Percentiles rank a stretch among this genome's conserved stretches.
Evolutionary conservation across 2,113 vertebrate genomes (phyloP).

Genomic region (Tachysurus vachellii): DNA sequence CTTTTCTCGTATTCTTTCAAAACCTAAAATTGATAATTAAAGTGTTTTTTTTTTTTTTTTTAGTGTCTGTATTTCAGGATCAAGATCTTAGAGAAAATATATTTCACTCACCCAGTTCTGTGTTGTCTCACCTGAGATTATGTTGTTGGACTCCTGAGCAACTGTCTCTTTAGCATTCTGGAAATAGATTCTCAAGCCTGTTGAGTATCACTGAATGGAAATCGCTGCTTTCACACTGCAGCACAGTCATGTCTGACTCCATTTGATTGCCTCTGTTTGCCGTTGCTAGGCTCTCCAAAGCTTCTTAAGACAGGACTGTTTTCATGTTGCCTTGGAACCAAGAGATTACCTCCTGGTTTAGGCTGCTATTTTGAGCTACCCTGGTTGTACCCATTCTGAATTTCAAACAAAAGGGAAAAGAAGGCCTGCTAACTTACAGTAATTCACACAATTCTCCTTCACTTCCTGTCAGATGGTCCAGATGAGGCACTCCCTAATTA

Average conservation of each 20-base stretch:
- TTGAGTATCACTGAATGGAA: constrained; percentile 25
- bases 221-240: constrained; percentile 12
- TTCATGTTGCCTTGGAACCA: constrained; percentile 66
- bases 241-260: constrained; percentile 28
- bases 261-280: constrained; percentile 50
- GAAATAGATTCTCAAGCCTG: constrained; percentile 12
- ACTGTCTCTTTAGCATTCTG: constrained; percentile 20
- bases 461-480: constrained; percentile 23
- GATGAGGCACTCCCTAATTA: constrained; percentile 31
- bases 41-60: no score
- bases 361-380: constrained; percentile 37
- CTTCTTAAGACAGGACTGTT: constrained; percentile 54
- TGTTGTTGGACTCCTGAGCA: not conserved
- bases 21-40: not conserved
- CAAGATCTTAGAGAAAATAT: not conserved
- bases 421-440: not conserved
- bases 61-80: not conserved
- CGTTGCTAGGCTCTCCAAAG: constrained; percentile 64
- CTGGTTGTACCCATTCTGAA: constrained; percentile 35
- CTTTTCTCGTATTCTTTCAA: not conserved
- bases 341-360: constrained; percentile 44
- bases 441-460: constrained; percentile 6
- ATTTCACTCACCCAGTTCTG: not conserved
- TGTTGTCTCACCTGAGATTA: constrained; percentile 29
- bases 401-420: constrained; percentile 43